Evolutionary conservation across 2,113 vertebrate species (phyloP).

Genomic region (Columbina picui): DNA sequence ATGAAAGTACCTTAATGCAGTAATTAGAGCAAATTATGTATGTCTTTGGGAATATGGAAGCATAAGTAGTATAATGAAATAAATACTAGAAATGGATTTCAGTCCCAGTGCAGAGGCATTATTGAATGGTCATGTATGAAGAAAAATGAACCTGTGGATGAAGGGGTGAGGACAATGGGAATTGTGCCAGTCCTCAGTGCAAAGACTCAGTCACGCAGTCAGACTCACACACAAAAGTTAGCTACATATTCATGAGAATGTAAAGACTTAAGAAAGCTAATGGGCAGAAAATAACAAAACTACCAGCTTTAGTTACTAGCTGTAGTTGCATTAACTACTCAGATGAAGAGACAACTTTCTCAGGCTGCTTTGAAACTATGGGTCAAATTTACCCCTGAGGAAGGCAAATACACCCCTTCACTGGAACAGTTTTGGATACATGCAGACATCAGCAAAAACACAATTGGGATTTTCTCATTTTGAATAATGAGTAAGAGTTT

Average conservation of each 20-base stretch:
- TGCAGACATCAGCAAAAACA: neutral
- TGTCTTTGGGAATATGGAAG: neutral
- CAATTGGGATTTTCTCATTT: neutral
- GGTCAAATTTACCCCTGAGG: neutral
- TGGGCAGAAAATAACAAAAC: neutral
- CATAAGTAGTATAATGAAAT: neutral
- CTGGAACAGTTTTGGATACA: neutral
- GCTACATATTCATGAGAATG: neutral
- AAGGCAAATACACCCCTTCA: rapidly evolving
- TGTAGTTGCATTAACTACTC: neutral
- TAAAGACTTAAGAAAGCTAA: neutral
- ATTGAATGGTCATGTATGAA: rapidly evolving
- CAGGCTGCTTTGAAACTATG: neutral
- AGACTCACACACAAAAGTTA: neutral
- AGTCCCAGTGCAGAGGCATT: neutral
- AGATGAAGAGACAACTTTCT: neutral
- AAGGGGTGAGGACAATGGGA: neutral
- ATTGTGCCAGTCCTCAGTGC: neutral
- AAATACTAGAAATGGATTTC: neutral
- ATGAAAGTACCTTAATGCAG: neutral
- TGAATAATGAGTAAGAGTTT: neutral
- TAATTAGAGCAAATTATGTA: neutral
- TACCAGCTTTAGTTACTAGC: neutral
- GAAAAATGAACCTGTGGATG: neutral
- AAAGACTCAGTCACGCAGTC: neutral